Conservation (phyloP, 2,888 invertebrate genomes). For the Andrena flavipes region DNA sequence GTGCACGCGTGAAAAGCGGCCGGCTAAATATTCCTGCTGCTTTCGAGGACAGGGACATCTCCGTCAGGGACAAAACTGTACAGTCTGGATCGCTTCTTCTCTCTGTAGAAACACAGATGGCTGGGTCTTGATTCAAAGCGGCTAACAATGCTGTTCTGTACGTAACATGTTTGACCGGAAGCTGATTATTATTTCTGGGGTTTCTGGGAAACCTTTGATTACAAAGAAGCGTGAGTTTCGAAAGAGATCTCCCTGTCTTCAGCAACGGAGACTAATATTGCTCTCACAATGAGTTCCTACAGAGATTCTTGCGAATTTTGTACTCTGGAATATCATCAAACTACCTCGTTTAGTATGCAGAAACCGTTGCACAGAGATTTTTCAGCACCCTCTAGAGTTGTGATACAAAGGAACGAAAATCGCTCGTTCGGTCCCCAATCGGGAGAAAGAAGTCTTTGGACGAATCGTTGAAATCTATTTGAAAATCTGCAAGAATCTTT, state of each 20-base stretch:
- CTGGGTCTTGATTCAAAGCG: too few relatives aligned
- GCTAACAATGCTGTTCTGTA: too few relatives aligned
- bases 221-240: not conserved
- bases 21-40: slow-evolving; percentile 3
- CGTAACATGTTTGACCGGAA: too few relatives aligned
- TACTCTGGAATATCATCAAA: not conserved
- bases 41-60: not conserved
- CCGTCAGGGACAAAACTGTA: not conserved
- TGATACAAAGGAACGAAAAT: not conserved
- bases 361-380: not conserved
- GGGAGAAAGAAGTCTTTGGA: not conserved
- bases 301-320: slow-evolving; percentile 28
- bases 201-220: not conserved
- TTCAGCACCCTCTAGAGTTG: not conserved
- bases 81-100: not conserved
- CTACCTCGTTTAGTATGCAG: not conserved
- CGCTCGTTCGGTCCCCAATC: not conserved
- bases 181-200: too few relatives aligned
- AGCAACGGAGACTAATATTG: not conserved
- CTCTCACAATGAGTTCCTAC: slow-evolving; percentile 4
- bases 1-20: not conserved
- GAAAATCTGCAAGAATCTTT: not conserved
- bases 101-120: not conserved
- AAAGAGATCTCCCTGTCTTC: not conserved
- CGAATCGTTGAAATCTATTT: not conserved